These are phyloP conservation scores for Dicerorhinus sumatrensis DNA, from an alignment of 2,113 vertebrate species.

Conservation along the genomic window DNA sequence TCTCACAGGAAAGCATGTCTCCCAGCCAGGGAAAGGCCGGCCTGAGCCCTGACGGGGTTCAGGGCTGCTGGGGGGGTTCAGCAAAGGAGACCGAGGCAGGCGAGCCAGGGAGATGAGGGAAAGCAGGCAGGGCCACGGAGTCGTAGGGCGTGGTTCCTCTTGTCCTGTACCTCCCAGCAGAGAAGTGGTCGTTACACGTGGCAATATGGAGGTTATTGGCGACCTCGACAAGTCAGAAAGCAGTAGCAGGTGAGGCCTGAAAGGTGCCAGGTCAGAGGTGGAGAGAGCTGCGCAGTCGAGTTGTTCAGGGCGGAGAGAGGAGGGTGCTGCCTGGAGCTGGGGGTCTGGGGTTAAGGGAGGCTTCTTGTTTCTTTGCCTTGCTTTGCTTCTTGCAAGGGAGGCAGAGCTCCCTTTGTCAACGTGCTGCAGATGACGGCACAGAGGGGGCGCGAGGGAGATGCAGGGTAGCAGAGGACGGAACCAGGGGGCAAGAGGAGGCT, in stretches of 20 bases:
- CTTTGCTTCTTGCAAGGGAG: neutral
- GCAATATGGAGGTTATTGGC: neutral
- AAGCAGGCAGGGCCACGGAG: neutral
- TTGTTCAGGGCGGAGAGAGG: neutral
- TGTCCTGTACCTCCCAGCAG: neutral
- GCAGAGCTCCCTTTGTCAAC: neutral
- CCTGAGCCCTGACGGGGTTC: neutral
- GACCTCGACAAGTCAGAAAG: neutral
- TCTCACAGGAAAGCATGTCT: neutral
- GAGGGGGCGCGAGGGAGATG: neutral
- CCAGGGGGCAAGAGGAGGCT: neutral
- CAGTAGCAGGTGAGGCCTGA: neutral
- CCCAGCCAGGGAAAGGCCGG: no score
- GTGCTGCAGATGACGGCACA: rapidly evolving
- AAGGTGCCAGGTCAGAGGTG: neutral
- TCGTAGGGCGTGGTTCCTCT: rapidly evolving
- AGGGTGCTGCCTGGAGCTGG: neutral
- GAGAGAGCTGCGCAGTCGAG: neutral
- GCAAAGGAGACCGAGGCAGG: neutral
- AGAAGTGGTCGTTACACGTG: rapidly evolving
- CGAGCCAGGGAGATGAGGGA: neutral
- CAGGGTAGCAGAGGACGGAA: neutral
- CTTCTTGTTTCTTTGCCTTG: neutral
- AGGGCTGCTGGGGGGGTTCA: neutral
- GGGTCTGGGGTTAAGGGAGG: neutral